Evolutionary conservation across 2,113 vertebrate genomes (phyloP).

Genomic region (Zosterops japonicus): DNA sequence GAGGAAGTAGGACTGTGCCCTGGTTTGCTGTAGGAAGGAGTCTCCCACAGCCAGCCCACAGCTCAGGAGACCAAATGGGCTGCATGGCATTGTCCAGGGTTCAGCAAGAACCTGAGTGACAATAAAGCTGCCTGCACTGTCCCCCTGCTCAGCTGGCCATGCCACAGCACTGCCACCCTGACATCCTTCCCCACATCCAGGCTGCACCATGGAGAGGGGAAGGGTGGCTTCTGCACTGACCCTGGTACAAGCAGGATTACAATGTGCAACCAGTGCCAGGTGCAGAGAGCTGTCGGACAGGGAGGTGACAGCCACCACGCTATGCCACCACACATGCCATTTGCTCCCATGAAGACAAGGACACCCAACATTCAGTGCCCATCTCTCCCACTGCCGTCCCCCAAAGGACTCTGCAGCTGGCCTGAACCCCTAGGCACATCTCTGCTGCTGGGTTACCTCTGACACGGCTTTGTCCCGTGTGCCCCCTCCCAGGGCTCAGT

Average conservation of each 20-base stretch:
- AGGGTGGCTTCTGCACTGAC: neutral
- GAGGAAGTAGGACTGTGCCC: neutral
- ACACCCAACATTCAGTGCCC: neutral
- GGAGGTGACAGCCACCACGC: neutral
- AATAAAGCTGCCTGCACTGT: neutral
- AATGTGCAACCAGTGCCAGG: neutral
- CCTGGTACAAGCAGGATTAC: neutral
- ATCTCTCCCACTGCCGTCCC: neutral
- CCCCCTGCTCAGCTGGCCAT: neutral
- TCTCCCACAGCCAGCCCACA: neutral
- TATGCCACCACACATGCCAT: accelerated
- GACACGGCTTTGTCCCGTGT: accelerated
- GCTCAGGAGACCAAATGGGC: neutral
- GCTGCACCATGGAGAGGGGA: accelerated
- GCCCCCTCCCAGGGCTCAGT: neutral
- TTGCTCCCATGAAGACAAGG: neutral
- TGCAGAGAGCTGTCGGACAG: neutral
- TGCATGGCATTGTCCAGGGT: accelerated
- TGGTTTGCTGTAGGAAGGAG: neutral
- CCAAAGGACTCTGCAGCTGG: neutral
- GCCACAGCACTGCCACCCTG: neutral
- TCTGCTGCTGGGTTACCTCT: neutral
- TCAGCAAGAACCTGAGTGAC: neutral
- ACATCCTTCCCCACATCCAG: accelerated
- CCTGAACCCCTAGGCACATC: neutral